A percentile compares a stretch with the other conserved stretches of the same genome.
Evolutionary conservation across 2,797 vertebrate species (phyloP).

Genomic region (Fratercula arctica): DNA sequence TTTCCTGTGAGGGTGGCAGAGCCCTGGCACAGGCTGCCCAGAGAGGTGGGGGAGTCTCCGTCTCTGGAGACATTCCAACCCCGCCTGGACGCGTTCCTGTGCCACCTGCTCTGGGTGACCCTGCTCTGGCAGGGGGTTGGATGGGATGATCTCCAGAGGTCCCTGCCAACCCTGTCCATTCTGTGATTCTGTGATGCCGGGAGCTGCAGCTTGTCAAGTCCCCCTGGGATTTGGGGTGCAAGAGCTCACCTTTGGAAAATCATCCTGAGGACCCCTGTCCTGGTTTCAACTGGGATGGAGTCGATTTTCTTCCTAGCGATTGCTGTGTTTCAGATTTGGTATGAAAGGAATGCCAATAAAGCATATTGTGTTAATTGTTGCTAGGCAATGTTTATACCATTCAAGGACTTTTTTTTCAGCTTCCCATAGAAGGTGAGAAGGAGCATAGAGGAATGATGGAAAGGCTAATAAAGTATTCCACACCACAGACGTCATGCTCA

Average conservation of each 20-base stretch:
- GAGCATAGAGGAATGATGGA: background rate
- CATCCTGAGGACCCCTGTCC: background rate
- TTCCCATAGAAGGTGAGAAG: background rate
- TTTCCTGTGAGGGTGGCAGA: no score
- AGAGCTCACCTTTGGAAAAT: background rate
- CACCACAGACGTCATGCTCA: background rate
- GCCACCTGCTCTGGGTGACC: no score
- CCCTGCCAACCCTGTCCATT: no score
- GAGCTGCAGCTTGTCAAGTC: background rate
- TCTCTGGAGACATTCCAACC: no score
- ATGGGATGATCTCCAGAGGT: no score
- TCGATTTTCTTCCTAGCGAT: background rate
- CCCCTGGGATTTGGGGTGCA: background rate
- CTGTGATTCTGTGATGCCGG: fast-evolving
- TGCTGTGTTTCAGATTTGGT: background rate
- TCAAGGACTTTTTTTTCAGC: background rate
- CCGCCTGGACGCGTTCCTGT: no score
- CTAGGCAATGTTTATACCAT: background rate
- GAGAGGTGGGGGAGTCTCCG: no score
- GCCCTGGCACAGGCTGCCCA: no score
- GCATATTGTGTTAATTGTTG: background rate
- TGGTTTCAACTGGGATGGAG: background rate
- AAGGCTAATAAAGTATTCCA: background rate
- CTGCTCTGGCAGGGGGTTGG: no score
- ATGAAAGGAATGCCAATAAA: background rate